These are phyloP conservation scores for Vollenhovia emeryi DNA, from an alignment of 1,140 invertebrate genomes.

Conservation along the genomic window DNA sequence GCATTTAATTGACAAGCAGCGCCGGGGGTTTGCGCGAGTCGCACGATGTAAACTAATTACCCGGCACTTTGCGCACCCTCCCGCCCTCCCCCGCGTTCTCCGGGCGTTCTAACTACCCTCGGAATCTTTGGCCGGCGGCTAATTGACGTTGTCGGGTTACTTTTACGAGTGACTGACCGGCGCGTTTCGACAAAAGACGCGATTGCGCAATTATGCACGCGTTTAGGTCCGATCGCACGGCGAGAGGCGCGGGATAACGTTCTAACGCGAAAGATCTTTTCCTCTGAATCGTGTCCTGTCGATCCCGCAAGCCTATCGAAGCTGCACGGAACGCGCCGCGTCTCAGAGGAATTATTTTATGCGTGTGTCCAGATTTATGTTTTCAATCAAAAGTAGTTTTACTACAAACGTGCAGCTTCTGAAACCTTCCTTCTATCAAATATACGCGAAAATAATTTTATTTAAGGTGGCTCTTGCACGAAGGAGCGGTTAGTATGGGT, in stretches of 20 bases:
- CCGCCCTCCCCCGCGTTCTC: background rate
- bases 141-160: constrained; percentile 53
- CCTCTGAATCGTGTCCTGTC: background rate
- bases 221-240: constrained; percentile 7
- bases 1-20: constrained; percentile 74
- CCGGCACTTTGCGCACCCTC: constrained; percentile 75
- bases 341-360: background rate
- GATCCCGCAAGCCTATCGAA: too few relatives aligned
- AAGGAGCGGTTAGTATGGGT: too few relatives aligned
- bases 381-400: background rate
- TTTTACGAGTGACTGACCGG: constrained; percentile 54
- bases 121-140: constrained; percentile 52
- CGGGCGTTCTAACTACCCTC: background rate
- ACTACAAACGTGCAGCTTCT: background rate
- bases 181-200: constrained; percentile 73
- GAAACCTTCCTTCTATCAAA: background rate
- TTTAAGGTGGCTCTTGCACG: too few relatives aligned
- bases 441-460: background rate
- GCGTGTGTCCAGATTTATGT: background rate
- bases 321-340: background rate
- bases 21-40: constrained; percentile 71
- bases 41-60: constrained; percentile 82
- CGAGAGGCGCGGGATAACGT: background rate
- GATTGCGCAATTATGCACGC: constrained; percentile 71
- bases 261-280: background rate